Evolutionary conservation across 53 echinoderm and acorn worm genomes (phyloP).

Genomic region (Echinarachnius parma): DNA sequence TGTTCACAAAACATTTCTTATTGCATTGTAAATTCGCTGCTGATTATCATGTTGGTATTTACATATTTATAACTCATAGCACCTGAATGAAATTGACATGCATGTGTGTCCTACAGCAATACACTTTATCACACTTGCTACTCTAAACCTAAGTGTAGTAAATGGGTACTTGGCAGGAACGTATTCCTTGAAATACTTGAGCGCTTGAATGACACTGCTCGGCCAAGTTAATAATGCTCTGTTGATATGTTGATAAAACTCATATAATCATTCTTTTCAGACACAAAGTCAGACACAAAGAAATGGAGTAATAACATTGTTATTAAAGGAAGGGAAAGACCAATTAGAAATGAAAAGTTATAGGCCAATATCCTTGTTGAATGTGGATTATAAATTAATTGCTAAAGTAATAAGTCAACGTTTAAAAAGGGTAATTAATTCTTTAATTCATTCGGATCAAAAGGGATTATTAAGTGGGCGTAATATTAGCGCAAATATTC

Average conservation of each 20-base stretch:
- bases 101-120: no score
- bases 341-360: conserved; percentile 39
- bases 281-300: conserved; percentile 30
- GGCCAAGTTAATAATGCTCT: no score
- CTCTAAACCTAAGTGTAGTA: no score
- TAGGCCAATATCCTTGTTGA: conserved; percentile 60
- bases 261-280: conserved; percentile 49
- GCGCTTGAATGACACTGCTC: no score
- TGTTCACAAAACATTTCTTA: no score
- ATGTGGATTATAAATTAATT: conserved; percentile 55
- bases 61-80: no score
- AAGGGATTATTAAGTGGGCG: not conserved
- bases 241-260: conserved; percentile 24
- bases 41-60: no score
- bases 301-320: conserved; percentile 55
- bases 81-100: no score
- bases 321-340: conserved; percentile 52
- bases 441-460: not conserved
- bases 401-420: conserved; percentile 44
- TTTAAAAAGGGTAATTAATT: conserved; percentile 12
- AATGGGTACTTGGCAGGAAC: no score
- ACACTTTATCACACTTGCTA: no score
- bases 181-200: no score
- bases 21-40: no score
- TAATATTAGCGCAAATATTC: not conserved